Evolutionary conservation across 2,113 vertebrate genomes (phyloP).

Genomic region (Ciconia boyciana): DNA sequence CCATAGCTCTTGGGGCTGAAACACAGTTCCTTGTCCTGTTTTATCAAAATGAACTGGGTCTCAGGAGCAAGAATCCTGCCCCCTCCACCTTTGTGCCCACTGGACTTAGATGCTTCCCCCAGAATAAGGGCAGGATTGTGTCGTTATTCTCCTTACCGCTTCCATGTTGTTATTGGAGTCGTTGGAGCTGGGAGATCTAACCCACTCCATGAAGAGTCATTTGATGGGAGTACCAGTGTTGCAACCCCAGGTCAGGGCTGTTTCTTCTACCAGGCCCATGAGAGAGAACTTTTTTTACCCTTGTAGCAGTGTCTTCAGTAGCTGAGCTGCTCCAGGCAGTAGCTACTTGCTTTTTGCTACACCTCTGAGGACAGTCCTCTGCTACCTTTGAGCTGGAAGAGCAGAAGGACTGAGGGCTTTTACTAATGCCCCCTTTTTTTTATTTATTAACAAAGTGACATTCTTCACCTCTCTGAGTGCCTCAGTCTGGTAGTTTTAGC

Average conservation of each 20-base stretch:
- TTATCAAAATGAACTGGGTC: not conserved
- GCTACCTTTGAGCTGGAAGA: not conserved
- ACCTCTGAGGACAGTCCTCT: not conserved
- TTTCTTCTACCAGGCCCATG: not conserved
- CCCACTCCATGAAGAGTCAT: not conserved
- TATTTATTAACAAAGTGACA: not conserved
- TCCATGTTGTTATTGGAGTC: fast-evolving
- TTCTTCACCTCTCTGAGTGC: not conserved
- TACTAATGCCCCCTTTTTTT: not conserved
- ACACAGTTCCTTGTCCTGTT: not conserved
- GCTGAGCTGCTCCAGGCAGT: not conserved
- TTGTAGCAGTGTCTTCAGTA: not conserved
- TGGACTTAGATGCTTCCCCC: not conserved
- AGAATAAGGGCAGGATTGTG: not conserved
- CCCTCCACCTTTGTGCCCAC: fast-evolving
- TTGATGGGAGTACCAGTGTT: not conserved
- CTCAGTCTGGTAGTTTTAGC: not conserved
- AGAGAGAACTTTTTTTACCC: not conserved
- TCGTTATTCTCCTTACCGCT: not conserved
- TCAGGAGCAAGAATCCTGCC: not conserved
- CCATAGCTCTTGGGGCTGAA: not conserved
- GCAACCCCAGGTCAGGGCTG: not conserved
- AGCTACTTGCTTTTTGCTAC: not conserved
- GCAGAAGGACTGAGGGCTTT: not conserved
- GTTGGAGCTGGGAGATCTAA: not conserved